Conservation (phyloP, 2,113 vertebrate species). For the Dipodomys spectabilis region DNA sequence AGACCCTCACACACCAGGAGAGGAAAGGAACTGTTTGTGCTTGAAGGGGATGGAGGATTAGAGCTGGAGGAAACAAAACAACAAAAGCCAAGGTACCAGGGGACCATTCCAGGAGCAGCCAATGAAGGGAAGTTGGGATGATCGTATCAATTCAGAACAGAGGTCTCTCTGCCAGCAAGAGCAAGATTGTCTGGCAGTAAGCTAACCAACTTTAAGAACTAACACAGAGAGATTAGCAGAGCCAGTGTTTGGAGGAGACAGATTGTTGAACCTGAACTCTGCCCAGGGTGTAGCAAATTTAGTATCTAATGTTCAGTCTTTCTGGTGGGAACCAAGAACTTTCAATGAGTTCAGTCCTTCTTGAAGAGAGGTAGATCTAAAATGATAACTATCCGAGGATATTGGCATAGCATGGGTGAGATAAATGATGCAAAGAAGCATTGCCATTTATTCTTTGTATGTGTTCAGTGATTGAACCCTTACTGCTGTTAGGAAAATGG, state of each 20-base stretch:
- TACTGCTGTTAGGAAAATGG: background rate
- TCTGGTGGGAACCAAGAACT: background rate
- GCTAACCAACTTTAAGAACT: background rate
- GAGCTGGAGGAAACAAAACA: background rate
- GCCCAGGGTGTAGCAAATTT: background rate
- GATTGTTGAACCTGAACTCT: background rate
- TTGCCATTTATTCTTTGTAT: background rate
- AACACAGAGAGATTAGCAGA: background rate
- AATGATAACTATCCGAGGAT: background rate
- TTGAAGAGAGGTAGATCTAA: conserved; percentile 18
- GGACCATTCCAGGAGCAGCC: background rate
- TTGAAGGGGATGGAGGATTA: accelerated
- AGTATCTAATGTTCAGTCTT: background rate
- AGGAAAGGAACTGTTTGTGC: background rate
- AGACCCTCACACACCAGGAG: background rate
- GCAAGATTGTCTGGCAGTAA: background rate
- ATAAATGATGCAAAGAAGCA: background rate
- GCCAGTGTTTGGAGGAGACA: background rate
- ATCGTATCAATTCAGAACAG: background rate
- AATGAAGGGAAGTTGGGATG: background rate
- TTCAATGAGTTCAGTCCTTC: background rate
- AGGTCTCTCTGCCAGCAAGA: background rate
- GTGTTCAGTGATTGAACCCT: background rate
- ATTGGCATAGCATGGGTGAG: background rate
- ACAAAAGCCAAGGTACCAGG: accelerated